Evolutionary conservation across 1,140 invertebrate genomes (phyloP), one percentile per base, ranked within the genome.

Genomic region (Leptestheria dahalacensis): DNA sequence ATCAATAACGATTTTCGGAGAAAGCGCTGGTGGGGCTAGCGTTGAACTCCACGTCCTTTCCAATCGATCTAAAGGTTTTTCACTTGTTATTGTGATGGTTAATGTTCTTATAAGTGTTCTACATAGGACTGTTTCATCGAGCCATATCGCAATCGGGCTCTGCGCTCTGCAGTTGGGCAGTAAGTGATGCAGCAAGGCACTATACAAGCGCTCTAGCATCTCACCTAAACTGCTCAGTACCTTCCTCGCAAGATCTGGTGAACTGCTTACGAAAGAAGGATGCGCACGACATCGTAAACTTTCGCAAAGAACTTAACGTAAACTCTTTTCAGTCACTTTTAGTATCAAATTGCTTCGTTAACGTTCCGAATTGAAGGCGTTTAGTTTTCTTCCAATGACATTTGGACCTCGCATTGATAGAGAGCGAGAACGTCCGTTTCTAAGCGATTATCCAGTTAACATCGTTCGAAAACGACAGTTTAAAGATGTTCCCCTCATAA

Each of bases 121-220:
- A n/a, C n/a, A n/a, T 48, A 85, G 84, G 80, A 9, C 65, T 82
- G 12, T 85, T 88, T 61, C 81, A 85, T 57, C 78, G 79, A 46
- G 85, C 73, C 2, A 86, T 89, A 59, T 79, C 84, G 0, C 80
- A 87, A 71, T 86, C 85, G 66, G 88, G 88, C 2, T 86, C 83
- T 1, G 81, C 84, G 1, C 70, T 87, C 6, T 82, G 82, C 66
- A 78, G 83, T 0, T 92, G 88, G 88, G 80, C 83, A 0, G 74
- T 86, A 52, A 77, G 82, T 0, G 73, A 77, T 11, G 72, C 82
- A 61, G 78, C 82, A 0, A 70, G 76, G 9, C 67, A 73, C 15
- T 80, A 83, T 63, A 80, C 84, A 0, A 70, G 74, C 49, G 77
- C 77, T 57, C 66, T 89, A 20, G 84, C 79, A 0, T 65, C 78